Evolutionary conservation across 2,888 invertebrate genomes (phyloP).

Genomic region (Agrochola macilenta): DNA sequence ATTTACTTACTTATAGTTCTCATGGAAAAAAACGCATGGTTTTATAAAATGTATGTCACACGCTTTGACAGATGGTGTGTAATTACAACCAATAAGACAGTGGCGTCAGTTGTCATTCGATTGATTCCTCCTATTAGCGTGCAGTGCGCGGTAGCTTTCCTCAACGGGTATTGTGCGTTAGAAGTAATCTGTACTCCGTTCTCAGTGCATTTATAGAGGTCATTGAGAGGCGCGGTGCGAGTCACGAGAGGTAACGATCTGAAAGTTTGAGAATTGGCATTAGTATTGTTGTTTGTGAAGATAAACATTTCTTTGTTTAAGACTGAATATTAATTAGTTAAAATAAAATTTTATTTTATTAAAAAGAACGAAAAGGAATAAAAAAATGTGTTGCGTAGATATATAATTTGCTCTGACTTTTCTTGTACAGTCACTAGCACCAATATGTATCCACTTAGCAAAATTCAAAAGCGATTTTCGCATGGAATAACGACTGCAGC

Average conservation of each 20-base stretch:
- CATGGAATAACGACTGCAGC: too few relatives aligned
- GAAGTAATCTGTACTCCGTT: conserved; percentile 51
- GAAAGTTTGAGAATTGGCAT: too few relatives aligned
- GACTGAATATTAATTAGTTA: too few relatives aligned
- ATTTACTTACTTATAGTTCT: neutral
- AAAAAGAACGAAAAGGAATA: too few relatives aligned
- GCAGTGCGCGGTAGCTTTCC: conserved; percentile 35
- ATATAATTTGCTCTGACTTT: too few relatives aligned
- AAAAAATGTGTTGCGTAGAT: too few relatives aligned
- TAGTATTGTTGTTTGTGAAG: too few relatives aligned
- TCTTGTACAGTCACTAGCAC: too few relatives aligned
- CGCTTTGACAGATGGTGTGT: neutral
- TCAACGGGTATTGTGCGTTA: conserved; percentile 46
- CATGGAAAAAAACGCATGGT: neutral
- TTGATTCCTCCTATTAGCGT: conserved; percentile 9
- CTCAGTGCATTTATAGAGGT: conserved; percentile 62
- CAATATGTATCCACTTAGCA: too few relatives aligned
- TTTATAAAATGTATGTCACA: neutral
- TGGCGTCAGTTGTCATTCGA: conserved; percentile 4
- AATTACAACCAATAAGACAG: conserved; percentile 3
- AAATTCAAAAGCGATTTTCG: too few relatives aligned
- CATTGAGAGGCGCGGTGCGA: conserved; percentile 46
- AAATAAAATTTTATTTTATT: too few relatives aligned
- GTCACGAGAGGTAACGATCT: neutral
- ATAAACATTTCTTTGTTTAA: too few relatives aligned